phyloP scores from a whole-genome alignment of 2,113 vertebrate genomes.

The Nipponia nippon region DNA sequence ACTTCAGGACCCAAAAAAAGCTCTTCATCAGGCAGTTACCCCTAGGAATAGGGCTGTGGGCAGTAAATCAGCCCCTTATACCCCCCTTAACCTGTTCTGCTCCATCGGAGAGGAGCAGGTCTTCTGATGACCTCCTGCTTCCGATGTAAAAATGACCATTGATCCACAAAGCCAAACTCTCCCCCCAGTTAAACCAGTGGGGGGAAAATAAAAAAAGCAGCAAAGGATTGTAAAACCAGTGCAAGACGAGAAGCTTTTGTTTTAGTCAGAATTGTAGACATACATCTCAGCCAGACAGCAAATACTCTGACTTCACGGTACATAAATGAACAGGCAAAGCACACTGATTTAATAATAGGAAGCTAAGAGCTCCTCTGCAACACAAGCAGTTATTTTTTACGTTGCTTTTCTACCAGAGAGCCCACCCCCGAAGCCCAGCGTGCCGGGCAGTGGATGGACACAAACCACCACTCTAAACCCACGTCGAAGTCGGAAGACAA shows the following conservation, averaged over 20 bases:
- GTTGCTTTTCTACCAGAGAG: neutral
- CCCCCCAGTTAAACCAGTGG: neutral
- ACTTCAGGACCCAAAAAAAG: neutral
- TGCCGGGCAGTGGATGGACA: neutral
- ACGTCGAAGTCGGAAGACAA: neutral
- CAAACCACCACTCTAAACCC: neutral
- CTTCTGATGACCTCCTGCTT: neutral
- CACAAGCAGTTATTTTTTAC: neutral
- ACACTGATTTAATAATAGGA: neutral
- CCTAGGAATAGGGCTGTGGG: neutral
- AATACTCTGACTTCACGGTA: neutral
- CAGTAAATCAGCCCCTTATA: neutral
- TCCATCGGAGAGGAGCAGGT: neutral
- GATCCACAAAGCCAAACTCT: neutral
- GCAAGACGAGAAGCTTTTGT: neutral
- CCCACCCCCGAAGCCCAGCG: neutral
- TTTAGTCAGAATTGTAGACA: neutral
- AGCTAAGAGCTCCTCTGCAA: neutral
- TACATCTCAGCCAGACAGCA: neutral
- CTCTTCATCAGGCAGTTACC: neutral
- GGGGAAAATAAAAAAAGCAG: neutral
- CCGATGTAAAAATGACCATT: fast-evolving
- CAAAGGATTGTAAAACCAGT: neutral
- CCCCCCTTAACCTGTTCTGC: neutral
- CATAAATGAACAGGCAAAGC: neutral